Evolutionary conservation across 2,888 invertebrate genomes (phyloP).

Genomic region (Hermaeophaga mercurialis): DNA sequence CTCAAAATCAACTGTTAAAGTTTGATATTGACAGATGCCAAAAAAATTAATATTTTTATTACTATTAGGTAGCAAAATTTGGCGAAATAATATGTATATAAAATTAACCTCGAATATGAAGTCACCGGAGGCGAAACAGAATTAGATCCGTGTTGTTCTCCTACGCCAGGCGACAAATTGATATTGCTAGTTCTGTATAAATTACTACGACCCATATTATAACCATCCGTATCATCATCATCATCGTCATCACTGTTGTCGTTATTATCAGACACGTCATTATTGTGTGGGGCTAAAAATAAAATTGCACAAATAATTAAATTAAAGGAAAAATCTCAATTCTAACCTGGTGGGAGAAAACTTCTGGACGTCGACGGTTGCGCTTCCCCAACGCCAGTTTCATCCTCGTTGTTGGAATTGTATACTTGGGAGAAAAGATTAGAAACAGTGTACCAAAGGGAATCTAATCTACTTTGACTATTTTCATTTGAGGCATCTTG

Average conservation of each 20-base stretch:
- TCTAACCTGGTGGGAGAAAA: background rate
- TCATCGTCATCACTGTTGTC: conserved; percentile 33
- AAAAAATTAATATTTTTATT: too few relatives aligned
- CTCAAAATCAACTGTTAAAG: background rate
- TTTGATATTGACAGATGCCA: too few relatives aligned
- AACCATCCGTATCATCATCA: conserved; percentile 38
- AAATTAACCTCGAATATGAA: conserved; percentile 6
- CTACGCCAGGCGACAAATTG: conserved; percentile 31
- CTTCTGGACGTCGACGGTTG: conserved; percentile 16
- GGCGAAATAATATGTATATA: background rate
- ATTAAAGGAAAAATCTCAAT: too few relatives aligned
- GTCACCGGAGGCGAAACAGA: background rate
- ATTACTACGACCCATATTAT: conserved; percentile 31
- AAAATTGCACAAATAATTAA: background rate
- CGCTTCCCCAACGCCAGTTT: background rate
- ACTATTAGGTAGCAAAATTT: background rate
- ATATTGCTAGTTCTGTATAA: conserved; percentile 43
- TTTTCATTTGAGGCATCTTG: conserved; percentile 1
- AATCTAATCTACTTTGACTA: conserved; percentile 3
- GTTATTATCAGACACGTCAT: conserved; percentile 40
- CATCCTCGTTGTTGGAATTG: conserved; percentile 17
- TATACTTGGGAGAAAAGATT: conserved; percentile 31
- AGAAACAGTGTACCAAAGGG: conserved; percentile 24
- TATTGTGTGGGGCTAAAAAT: conserved; percentile 2
- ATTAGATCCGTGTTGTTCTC: background rate